A percentile compares a stretch with the other conserved stretches of the same genome.
Evolutionary conservation across 2,888 invertebrate species (phyloP).

Genomic region (Empis livida): DNA sequence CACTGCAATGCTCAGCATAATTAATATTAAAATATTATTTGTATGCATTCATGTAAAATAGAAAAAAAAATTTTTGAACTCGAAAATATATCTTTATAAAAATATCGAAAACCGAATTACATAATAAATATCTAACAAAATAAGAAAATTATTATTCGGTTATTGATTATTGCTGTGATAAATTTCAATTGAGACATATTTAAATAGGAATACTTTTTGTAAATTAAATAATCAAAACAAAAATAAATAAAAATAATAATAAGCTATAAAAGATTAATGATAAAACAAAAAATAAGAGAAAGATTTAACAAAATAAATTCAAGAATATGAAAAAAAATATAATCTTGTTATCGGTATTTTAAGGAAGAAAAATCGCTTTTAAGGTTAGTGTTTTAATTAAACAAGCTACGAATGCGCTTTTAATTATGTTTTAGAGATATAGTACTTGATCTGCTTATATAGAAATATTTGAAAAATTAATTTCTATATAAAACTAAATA

Average conservation of each 20-base stretch:
- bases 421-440: too few species aligned
- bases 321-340: conserved; percentile 1
- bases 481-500: too few species aligned
- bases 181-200: conserved; percentile 25
- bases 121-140: not conserved
- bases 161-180: conserved; percentile 32
- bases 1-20: not conserved
- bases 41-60: conserved; percentile 1
- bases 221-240: too few species aligned
- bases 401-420: too few species aligned
- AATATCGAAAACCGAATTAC: not conserved
- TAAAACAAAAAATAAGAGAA: not conserved
- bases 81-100: not conserved
- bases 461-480: too few species aligned
- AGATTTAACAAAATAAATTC: not conserved
- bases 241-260: too few species aligned
- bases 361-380: not conserved
- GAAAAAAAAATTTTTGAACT: not conserved
- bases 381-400: conserved; percentile 5
- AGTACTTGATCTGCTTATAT: too few species aligned
- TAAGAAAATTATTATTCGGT: conserved; percentile 5
- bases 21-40: not conserved
- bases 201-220: not conserved
- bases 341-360: not conserved
- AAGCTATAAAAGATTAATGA: not conserved